A percentile compares a stretch with the other conserved stretches of the same genome.
Evolutionary conservation across 2,797 vertebrate genomes (phyloP).

Genomic region (Oreonectes daqikongensis): DNA sequence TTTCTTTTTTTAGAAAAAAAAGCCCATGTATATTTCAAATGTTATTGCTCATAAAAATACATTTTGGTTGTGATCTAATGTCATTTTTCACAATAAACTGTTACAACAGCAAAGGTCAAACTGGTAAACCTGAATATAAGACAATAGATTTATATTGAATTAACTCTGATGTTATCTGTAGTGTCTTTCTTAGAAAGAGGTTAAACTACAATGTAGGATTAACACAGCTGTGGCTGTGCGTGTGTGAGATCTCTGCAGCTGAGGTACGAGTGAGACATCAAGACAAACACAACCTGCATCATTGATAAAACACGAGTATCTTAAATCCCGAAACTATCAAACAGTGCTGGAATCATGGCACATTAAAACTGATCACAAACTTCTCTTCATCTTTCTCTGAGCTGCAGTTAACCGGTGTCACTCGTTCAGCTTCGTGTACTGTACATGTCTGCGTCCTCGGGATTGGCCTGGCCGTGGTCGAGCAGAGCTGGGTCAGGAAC

Average conservation of each 20-base stretch:
- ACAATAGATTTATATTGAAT: background rate
- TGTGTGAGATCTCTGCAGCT: background rate
- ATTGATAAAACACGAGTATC: background rate
- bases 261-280: background rate
- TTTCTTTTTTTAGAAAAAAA: background rate
- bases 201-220: background rate
- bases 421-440: slow-evolving; percentile 74
- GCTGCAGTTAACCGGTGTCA: background rate
- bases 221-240: background rate
- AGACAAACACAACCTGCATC: background rate
- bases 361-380: background rate
- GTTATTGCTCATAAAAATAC: background rate
- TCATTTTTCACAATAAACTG: background rate
- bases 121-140: background rate
- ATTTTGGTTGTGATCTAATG: background rate
- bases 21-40: background rate
- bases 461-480: slow-evolving; percentile 80
- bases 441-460: slow-evolving; percentile 84
- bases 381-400: background rate
- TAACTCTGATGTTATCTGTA: background rate
- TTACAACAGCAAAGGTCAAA: background rate
- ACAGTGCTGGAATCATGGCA: background rate
- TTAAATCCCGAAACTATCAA: background rate
- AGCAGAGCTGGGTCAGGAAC: slow-evolving; percentile 72
- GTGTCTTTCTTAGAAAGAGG: background rate